Conservation (phyloP, 35 echinoderm and acorn worm genomes). For the Apostichopus californicus region DNA sequence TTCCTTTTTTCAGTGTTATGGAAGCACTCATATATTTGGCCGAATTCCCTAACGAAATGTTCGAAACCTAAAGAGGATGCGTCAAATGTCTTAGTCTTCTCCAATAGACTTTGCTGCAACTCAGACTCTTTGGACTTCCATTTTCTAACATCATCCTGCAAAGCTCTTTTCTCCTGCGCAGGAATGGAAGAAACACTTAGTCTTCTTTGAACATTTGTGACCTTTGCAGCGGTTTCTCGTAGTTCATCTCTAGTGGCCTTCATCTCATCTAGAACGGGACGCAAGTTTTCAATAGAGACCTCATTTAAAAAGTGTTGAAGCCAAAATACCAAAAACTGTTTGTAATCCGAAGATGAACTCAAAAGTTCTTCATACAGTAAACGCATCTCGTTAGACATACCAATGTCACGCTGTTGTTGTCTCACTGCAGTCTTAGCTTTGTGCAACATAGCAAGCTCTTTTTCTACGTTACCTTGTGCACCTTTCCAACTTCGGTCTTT, state of each 20-base stretch:
- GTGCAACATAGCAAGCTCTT: not conserved
- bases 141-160: constrained; percentile 1
- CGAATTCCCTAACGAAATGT: too few relatives aligned
- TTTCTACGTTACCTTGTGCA: too few relatives aligned
- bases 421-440: not conserved
- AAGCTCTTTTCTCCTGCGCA: not conserved
- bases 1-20: too few relatives aligned
- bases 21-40: too few relatives aligned
- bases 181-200: too few relatives aligned
- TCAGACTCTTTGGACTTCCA: not conserved
- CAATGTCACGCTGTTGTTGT: constrained; percentile 10
- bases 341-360: not conserved
- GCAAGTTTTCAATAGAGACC: not conserved
- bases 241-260: not conserved
- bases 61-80: too few relatives aligned
- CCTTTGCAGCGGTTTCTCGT: not conserved
- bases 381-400: not conserved
- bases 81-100: too few relatives aligned
- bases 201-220: not conserved
- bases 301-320: constrained; percentile 31
- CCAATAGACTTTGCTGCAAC: not conserved
- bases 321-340: constrained; percentile 27
- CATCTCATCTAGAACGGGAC: not conserved
- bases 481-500: too few relatives aligned
- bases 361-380: not conserved